Conservation (phyloP, 2,888 invertebrate genomes). For the Drosophila maculinotata region DNA sequence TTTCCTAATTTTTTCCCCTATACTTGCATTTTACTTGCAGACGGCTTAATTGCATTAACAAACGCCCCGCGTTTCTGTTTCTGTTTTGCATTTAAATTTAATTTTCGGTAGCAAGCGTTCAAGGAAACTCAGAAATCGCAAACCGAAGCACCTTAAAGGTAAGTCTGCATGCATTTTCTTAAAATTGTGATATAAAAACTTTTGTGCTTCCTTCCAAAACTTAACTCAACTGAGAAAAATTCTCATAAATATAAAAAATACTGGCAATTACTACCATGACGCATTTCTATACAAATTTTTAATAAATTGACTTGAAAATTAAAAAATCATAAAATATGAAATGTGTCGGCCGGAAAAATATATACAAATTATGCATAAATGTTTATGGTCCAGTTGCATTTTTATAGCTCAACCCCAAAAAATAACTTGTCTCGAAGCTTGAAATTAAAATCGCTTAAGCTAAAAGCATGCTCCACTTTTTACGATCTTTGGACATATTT, state of each 20-base stretch:
- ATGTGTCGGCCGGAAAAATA: conserved; percentile 23
- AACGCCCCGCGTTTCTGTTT: conserved; percentile 39
- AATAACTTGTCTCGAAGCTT: conserved; percentile 2
- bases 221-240: neutral
- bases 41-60: conserved; percentile 73
- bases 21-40: conserved; percentile 62
- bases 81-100: conserved; percentile 66
- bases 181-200: no score
- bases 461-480: conserved; percentile 45
- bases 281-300: neutral
- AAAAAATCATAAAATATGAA: conserved; percentile 31
- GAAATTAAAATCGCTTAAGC: conserved; percentile 48
- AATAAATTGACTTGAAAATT: conserved; percentile 16
- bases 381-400: conserved; percentile 40
- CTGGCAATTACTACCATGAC: neutral
- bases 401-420: conserved; percentile 31
- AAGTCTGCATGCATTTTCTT: conserved; percentile 1
- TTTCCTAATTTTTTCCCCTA: conserved; percentile 55
- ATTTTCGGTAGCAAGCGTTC: conserved; percentile 31
- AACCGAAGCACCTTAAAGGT: conserved; percentile 17
- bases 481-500: conserved; percentile 62
- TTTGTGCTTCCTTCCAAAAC: neutral
- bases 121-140: conserved; percentile 14
- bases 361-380: conserved; percentile 43
- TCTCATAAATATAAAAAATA: neutral